phyloP scores from a whole-genome alignment of 2,797 vertebrate genomes.

The Tangara arthus region DNA sequence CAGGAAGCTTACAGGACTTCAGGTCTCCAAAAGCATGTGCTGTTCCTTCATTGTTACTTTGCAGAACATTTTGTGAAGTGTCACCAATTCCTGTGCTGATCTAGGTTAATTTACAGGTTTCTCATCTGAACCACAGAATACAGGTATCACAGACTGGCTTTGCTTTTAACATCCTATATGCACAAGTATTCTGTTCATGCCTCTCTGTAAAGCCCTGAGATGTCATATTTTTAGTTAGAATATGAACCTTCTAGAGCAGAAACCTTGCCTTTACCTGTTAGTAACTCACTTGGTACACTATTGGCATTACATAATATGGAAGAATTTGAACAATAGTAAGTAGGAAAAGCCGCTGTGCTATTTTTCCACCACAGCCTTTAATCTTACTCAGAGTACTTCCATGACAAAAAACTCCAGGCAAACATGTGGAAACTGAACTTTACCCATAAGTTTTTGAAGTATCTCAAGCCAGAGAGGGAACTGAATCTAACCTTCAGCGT shows the following conservation, averaged over 20 bases:
- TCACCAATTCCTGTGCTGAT: background rate
- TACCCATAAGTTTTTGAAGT: background rate
- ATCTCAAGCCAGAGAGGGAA: background rate
- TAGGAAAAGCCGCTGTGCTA: background rate
- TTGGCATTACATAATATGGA: background rate
- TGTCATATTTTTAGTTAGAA: background rate
- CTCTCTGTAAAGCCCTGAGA: background rate
- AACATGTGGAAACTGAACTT: background rate
- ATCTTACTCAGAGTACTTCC: background rate
- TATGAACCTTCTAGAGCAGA: background rate
- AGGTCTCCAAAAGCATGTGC: background rate
- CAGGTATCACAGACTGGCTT: background rate
- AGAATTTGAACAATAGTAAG: background rate
- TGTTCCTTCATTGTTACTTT: background rate
- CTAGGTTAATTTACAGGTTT: background rate
- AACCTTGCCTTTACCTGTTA: background rate
- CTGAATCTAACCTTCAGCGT: background rate
- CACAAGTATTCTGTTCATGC: background rate
- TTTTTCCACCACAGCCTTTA: background rate
- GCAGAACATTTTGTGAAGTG: background rate
- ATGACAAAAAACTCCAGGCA: background rate
- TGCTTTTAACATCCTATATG: background rate
- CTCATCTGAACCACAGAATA: background rate
- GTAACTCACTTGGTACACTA: background rate
- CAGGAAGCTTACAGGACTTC: background rate